A percentile compares a stretch with the other conserved stretches of the same genome.
These are phyloP conservation scores for Calypte anna DNA, from an alignment of 2,113 vertebrate species.

Conservation along the genomic window DNA sequence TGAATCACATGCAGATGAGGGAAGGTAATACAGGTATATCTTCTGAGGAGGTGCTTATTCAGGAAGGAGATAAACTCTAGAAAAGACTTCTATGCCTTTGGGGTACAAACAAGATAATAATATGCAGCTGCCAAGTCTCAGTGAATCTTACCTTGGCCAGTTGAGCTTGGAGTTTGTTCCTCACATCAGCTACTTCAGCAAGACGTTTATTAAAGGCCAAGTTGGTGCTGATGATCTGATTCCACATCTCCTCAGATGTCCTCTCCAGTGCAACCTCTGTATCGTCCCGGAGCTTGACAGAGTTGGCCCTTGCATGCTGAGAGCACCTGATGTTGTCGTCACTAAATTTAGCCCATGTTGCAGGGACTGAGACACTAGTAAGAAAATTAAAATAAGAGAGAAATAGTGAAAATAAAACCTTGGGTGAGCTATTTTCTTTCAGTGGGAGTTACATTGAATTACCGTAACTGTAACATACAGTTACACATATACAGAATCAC, in stretches of 20 bases:
- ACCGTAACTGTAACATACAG: background rate
- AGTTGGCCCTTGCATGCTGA: constrained; percentile 70
- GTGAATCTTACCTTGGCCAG: constrained; percentile 72
- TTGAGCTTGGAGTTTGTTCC: constrained; percentile 73
- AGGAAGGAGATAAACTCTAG: background rate
- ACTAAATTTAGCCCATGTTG: constrained; percentile 76
- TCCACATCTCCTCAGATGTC: constrained; percentile 71
- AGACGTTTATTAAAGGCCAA: constrained; percentile 66
- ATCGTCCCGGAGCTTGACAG: constrained; percentile 66
- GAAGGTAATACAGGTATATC: background rate
- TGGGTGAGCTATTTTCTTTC: background rate
- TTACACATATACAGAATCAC: too few relatives aligned
- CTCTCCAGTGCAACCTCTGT: constrained; percentile 53
- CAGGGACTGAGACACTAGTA: constrained; percentile 63
- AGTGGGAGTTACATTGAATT: background rate
- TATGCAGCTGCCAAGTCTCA: background rate
- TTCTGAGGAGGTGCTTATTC: background rate
- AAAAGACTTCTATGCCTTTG: background rate
- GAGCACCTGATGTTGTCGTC: constrained; percentile 73
- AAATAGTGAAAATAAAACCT: background rate
- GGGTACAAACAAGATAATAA: background rate
- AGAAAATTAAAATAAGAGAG: background rate
- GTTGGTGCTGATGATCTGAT: constrained; percentile 69
- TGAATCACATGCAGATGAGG: background rate
- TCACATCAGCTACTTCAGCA: constrained; percentile 58